Evolutionary conservation across 2,888 invertebrate species (phyloP).

Genomic region (Polydrusus pterygomalis): DNA sequence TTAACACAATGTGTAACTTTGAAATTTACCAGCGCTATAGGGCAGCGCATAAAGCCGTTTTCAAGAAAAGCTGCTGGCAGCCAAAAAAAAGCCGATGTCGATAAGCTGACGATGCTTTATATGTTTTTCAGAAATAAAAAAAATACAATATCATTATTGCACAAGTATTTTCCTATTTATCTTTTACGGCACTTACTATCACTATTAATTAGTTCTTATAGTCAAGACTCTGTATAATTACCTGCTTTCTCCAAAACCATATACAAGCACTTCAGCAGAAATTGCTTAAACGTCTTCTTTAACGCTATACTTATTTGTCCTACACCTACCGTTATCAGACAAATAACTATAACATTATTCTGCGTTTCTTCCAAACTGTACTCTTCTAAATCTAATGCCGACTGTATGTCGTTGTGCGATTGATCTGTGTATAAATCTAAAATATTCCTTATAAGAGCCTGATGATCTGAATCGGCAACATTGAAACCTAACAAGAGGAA

Average conservation of each 20-base stretch:
- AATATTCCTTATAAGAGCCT: conserved; percentile 58
- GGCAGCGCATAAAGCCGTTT: no score
- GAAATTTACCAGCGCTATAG: no score
- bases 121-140: no score
- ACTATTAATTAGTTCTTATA: no score
- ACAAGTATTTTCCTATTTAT: no score
- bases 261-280: conserved; percentile 80
- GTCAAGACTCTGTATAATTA: conserved; percentile 63
- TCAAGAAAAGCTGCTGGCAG: no score
- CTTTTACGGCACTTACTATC: no score
- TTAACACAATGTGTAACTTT: no score
- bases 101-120: no score
- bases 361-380: conserved; percentile 71
- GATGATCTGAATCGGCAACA: conserved; percentile 37
- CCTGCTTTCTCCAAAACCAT: conserved; percentile 83
- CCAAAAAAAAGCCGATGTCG: no score
- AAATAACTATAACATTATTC: conserved; percentile 79
- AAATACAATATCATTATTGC: no score
- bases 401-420: conserved; percentile 37
- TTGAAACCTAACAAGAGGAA: neutral
- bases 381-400: conserved; percentile 56
- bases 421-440: conserved; percentile 71
- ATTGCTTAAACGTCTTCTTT: conserved; percentile 74
- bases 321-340: conserved; percentile 82
- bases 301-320: conserved; percentile 78